Evolutionary conservation across 2,113 vertebrate genomes (phyloP).

Genomic region (Dicrurus megarhynchus): DNA sequence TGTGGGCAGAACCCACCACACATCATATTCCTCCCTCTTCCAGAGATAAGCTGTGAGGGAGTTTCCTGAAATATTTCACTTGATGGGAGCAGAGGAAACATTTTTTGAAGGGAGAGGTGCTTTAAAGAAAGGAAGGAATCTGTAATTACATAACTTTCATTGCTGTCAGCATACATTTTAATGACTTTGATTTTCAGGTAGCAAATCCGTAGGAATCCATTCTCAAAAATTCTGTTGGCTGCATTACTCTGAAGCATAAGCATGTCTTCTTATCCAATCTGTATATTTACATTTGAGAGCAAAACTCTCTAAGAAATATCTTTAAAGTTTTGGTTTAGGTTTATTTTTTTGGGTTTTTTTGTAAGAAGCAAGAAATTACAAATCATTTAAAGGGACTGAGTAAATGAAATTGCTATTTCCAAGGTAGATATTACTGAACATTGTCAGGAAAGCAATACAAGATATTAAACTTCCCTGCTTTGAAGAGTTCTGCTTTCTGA

Average conservation of each 20-base stretch:
- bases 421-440: background rate
- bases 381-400: background rate
- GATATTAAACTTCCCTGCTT: background rate
- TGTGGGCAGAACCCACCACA: background rate
- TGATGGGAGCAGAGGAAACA: background rate
- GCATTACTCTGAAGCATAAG: background rate
- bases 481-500: background rate
- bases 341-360: background rate
- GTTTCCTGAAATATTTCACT: constrained; percentile 5
- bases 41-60: background rate
- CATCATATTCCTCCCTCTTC: background rate
- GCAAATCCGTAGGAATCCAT: background rate
- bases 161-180: background rate
- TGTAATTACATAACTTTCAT: background rate
- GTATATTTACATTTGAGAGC: background rate
- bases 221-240: background rate
- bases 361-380: background rate
- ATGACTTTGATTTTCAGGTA: background rate
- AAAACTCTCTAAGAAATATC: background rate
- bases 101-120: background rate
- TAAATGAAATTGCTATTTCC: background rate
- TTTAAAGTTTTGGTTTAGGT: background rate
- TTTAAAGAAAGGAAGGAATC: background rate
- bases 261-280: background rate
- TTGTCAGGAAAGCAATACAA: background rate